Percentiles rank a stretch among this genome's conserved stretches.
Evolutionary conservation across 2,797 vertebrate species (phyloP).

Genomic region (Siniperca undulata): DNA sequence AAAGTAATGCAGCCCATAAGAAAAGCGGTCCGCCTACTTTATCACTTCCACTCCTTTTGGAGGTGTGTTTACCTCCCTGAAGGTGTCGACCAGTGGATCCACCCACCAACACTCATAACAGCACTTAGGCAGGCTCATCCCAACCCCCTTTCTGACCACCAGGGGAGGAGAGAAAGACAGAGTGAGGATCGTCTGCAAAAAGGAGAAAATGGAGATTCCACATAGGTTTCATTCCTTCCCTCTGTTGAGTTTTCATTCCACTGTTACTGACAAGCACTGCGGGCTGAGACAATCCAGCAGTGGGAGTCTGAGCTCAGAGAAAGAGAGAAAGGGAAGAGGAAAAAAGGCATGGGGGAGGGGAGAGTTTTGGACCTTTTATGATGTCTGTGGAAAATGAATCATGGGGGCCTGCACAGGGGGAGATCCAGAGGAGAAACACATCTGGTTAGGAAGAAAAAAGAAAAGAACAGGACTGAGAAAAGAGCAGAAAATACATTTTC

Average conservation of each 20-base stretch:
- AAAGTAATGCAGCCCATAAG: constrained; percentile 59
- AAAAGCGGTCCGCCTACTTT: constrained; percentile 34
- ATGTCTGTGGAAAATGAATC: constrained; percentile 88
- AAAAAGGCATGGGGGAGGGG: constrained; percentile 61
- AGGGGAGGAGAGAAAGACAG: constrained; percentile 22
- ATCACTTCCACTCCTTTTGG: constrained; percentile 38
- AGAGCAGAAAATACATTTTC: constrained; percentile 18
- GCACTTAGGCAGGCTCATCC: constrained; percentile 54
- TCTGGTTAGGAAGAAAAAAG: constrained; percentile 64
- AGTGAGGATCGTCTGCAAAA: constrained; percentile 6
- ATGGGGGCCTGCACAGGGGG: constrained; percentile 79
- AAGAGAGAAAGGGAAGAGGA: constrained; percentile 38
- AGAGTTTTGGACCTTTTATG: constrained; percentile 73
- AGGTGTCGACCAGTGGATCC: constrained; percentile 46
- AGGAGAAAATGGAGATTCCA: constrained; percentile 41
- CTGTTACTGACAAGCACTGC: constrained; percentile 44
- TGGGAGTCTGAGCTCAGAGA: constrained; percentile 62
- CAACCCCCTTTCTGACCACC: constrained; percentile 39
- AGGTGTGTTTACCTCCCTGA: constrained; percentile 57
- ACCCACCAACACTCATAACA: constrained; percentile 32
- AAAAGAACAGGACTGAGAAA: constrained; percentile 55
- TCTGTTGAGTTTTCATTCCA: constrained; percentile 27
- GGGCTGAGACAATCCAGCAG: constrained; percentile 73
- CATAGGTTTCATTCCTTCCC: constrained; percentile 56
- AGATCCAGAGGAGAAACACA: constrained; percentile 78